Evolutionary conservation across 2,113 vertebrate species (phyloP).

Genomic region (Heterotis niloticus): DNA sequence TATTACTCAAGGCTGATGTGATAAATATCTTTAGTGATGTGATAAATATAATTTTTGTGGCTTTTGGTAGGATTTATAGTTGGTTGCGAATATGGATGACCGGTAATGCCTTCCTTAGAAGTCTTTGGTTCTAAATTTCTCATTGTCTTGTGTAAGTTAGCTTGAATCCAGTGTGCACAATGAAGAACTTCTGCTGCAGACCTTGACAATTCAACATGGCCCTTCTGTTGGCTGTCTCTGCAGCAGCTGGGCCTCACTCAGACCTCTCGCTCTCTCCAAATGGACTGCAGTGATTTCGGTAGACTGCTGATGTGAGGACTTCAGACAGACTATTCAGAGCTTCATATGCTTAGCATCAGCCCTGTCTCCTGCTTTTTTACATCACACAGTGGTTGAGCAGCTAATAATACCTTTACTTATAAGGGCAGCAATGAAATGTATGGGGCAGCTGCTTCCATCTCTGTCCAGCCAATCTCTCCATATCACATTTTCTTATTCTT

Average conservation of each 20-base stretch:
- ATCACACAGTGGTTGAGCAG: not conserved
- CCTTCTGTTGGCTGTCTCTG: not conserved
- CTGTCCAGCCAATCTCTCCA: not conserved
- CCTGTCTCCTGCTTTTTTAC: not conserved
- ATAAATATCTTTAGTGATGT: too few species aligned
- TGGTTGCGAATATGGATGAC: too few species aligned
- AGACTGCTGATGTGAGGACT: slow-evolving; percentile 15
- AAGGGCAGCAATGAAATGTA: not conserved
- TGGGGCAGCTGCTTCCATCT: not conserved
- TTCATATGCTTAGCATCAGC: not conserved
- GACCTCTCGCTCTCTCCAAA: not conserved
- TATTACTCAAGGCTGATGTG: too few species aligned
- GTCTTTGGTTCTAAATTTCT: too few species aligned
- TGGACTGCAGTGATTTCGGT: not conserved
- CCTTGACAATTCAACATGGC: not conserved
- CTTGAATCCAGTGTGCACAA: not conserved
- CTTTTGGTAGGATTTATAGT: too few species aligned
- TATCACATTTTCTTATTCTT: not conserved
- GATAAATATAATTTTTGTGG: too few species aligned
- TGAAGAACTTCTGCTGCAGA: not conserved
- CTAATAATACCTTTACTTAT: not conserved
- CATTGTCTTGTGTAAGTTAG: not conserved
- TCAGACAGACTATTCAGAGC: not conserved
- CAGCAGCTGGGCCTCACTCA: slow-evolving; percentile 15
- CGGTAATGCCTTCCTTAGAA: too few species aligned